Evolutionary conservation across 2,113 vertebrate genomes (phyloP).

Genomic region (Seriola aureovittata): DNA sequence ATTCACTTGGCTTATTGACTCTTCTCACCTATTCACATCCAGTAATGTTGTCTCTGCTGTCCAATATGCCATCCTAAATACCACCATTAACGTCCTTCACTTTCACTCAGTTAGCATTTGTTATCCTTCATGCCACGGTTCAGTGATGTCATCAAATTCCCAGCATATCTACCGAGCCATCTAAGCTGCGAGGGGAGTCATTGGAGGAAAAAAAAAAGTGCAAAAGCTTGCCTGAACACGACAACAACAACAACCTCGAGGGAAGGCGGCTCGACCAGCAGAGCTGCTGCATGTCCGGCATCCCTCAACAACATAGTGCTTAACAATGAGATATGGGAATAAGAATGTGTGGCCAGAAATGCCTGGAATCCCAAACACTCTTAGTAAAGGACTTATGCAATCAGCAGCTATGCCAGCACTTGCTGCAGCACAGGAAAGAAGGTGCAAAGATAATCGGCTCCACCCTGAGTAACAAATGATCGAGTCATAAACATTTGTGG

Average conservation of each 20-base stretch:
- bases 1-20: constrained; percentile 22
- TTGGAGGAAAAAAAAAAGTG: constrained; percentile 15
- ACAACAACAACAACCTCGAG: constrained; percentile 19
- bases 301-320: constrained; percentile 42
- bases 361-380: constrained; percentile 69
- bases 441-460: background rate
- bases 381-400: constrained; percentile 41
- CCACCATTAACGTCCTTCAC: background rate
- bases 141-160: constrained; percentile 69
- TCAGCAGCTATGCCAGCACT: constrained; percentile 35
- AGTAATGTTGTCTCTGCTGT: background rate
- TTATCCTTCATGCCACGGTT: constrained; percentile 10
- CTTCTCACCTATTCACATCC: constrained; percentile 3
- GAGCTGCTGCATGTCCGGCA: constrained; percentile 10
- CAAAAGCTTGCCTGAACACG: constrained; percentile 60
- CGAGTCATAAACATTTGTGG: background rate
- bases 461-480: constrained; percentile 4
- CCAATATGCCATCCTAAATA: background rate
- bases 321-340: background rate
- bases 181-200: constrained; percentile 33
- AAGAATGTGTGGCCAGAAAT: constrained; percentile 60
- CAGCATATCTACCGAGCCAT: constrained; percentile 57
- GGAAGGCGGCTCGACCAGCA: constrained; percentile 37
- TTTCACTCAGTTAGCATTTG: background rate
- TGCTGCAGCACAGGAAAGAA: constrained; percentile 9